Evolutionary conservation across 2,113 vertebrate genomes (phyloP), one percentile per base, ranked within the genome.

Genomic region (Scopus umbretta): DNA sequence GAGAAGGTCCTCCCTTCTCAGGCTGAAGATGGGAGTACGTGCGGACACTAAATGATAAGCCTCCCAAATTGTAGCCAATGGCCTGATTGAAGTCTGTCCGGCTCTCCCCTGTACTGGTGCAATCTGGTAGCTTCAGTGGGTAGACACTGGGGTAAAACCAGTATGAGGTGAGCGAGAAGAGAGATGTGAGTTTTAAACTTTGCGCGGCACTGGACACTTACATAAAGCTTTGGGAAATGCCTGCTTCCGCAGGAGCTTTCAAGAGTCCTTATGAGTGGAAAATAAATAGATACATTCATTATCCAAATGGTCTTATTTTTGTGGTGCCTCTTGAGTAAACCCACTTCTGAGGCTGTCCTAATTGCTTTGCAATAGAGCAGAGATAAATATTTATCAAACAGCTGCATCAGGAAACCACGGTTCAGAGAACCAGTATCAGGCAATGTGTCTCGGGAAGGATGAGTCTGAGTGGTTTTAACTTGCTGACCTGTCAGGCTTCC

Each of bases 361-460:
- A 95, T 95, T 95, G 91, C 89, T 96, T 89, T 62, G 92, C 84
- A 96, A 92, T 92, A 87, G 73, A 95, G 83, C 92, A 91, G 89
- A 96, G 96, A 96, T 94, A 97, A 96, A 96, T 96, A 97, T 96
- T 97, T 96, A 95, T 96, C 95, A 94, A 96, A 89, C 40, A 85
- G 74, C 86, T 97, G 92, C 94, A 92, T 95, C 95, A 97, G 96
- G 95, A 97, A 97, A 97, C 95, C 97, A 73, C 92, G 87, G 67
- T 90, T 94, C 91, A 79, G 86, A 95, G 94, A 79, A 36, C 49
- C 84, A 73, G 86, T 49, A 80, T 62, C 3, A 0, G 91, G 76
- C 2, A 0, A 68, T 49, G 80, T 25, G 94, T 91, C 88, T 97
- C 42, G 10, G 91, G 92, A 96, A 91, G 91, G 96, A 95, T 93